These are phyloP conservation scores for Eueremaeus valkanovi DNA, from an alignment of 2,888 invertebrate genomes.

Conservation along the genomic window DNA sequence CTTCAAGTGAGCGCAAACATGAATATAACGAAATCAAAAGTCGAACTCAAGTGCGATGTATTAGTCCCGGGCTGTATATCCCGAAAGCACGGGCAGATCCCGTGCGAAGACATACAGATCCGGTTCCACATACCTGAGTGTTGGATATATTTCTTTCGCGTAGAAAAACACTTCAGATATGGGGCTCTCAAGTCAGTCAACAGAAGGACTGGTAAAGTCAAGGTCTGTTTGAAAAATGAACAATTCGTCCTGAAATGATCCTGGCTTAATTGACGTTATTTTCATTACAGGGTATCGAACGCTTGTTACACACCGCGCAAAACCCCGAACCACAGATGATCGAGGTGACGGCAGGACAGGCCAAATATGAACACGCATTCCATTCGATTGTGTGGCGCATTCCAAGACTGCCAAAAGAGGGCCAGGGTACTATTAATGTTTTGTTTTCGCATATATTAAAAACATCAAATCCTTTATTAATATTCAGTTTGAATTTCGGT, in stretches of 20 bases:
- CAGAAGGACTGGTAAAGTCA: conserved; percentile 59
- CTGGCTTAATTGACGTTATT: not conserved
- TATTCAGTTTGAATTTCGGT: too few relatives aligned
- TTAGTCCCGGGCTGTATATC: conserved; percentile 96
- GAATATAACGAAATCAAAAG: conserved; percentile 57
- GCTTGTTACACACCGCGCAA: conserved; percentile 85
- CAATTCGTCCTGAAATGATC: too few relatives aligned
- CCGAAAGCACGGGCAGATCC: conserved; percentile 82
- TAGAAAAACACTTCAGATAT: conserved; percentile 95
- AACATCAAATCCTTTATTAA: too few relatives aligned
- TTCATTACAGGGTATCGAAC: conserved; percentile 68
- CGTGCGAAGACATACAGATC: conserved; percentile 94
- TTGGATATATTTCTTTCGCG: conserved; percentile 98
- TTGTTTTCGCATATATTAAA: too few relatives aligned
- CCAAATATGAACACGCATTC: conserved; percentile 98
- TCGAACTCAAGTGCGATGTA: conserved; percentile 90
- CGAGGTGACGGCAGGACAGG: conserved; percentile 92
- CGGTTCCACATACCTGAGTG: conserved; percentile 96
- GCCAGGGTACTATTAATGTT: conserved; percentile 75
- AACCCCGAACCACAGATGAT: conserved; percentile 84
- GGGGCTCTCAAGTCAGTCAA: conserved; percentile 90
- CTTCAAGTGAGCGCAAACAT: conserved; percentile 68
- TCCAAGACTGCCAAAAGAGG: conserved; percentile 93
- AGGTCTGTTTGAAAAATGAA: too few relatives aligned
- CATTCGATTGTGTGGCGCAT: conserved; percentile 97